Evolutionary conservation across 2,113 vertebrate genomes (phyloP).

Genomic region (Amblyopsis rosae): DNA sequence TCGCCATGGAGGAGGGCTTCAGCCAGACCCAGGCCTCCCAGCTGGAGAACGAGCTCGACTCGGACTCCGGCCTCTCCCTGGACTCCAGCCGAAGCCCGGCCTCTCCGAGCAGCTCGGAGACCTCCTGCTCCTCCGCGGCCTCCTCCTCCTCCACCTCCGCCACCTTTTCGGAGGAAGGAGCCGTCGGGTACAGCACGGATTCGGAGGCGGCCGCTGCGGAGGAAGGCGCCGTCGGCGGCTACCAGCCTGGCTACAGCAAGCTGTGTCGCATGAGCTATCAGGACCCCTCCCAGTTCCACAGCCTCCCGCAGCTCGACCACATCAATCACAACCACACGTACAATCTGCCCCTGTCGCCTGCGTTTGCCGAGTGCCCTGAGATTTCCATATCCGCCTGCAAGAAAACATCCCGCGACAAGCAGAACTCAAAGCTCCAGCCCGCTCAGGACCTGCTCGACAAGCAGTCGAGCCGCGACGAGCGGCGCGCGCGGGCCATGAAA

Average conservation of each 20-base stretch:
- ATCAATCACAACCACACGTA: slow-evolving; percentile 97
- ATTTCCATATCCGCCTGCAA: slow-evolving; percentile 75
- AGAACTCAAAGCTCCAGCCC: slow-evolving; percentile 69
- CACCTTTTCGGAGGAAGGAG: slow-evolving; percentile 95
- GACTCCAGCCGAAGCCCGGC: slow-evolving; percentile 95
- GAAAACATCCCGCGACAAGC: slow-evolving; percentile 84
- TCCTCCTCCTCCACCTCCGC: slow-evolving; percentile 86
- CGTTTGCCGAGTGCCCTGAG: slow-evolving; percentile 73
- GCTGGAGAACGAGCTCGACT: slow-evolving; percentile 94
- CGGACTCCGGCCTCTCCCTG: slow-evolving; percentile 94
- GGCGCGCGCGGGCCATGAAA: slow-evolving; percentile 93
- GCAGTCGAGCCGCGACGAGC: slow-evolving; percentile 93
- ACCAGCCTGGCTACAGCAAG: slow-evolving; percentile 94
- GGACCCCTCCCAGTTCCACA: slow-evolving; percentile 88
- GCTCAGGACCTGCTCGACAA: slow-evolving; percentile 85
- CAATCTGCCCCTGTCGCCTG: slow-evolving; percentile 84
- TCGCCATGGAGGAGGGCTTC: slow-evolving; percentile 97
- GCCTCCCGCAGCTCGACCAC: slow-evolving; percentile 90
- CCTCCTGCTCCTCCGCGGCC: slow-evolving; percentile 85
- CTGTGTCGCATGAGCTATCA: slow-evolving; percentile 98
- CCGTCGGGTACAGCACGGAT: slow-evolving; percentile 96
- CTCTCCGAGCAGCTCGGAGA: slow-evolving; percentile 95
- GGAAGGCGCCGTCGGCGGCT: slow-evolving; percentile 90
- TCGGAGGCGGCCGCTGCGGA: slow-evolving; percentile 87
- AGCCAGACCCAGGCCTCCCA: slow-evolving; percentile 93